Evolutionary conservation across 2,888 invertebrate species (phyloP), one percentile per base, ranked within the genome.

Genomic region (Drosophila bunnanda): DNA sequence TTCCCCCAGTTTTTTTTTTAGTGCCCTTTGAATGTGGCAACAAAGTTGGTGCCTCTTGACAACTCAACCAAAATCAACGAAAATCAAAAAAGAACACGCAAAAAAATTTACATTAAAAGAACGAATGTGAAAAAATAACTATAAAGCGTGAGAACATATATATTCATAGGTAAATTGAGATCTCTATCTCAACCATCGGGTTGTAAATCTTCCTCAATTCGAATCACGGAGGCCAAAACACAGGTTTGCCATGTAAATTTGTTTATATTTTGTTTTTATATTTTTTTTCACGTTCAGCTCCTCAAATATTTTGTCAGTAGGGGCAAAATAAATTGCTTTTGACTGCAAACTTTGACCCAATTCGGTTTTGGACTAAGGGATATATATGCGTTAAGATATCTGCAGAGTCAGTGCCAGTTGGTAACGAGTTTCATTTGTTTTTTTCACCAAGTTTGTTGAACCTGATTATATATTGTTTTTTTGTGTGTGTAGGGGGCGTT

Each of bases 101-200:
- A 67, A 61, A 53, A 2, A 28, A n/a, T n/a, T n/a, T 15, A n/a
- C 17, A 25, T 12, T 9, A 39, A 52, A 15, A 34, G 32, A 46
- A 43, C n/a, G 32, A 46, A 43, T 12, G 13, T 13, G 12, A 20
- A 30, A 32, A 28, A 62, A 64, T 22, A 60, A 61, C 69, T 78
- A 82, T 82, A 87, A 82, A 82, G 82, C 88, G 87, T 82, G 82
- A 82, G 82, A 82, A 82, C 82, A 79, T 15, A 52, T 72, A 74
- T 73, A 74, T 79, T 68, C 79, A 67, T 76, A 69, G 67, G 71
- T 84, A 62, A 36, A 71, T 73, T 74, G 79, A 77, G 88, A 85
- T 85, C 80, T 77, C 83, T 78, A 89, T 85, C 85, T 64, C 75
- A 89, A 77, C 89, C 60, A 10, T 22, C 17, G 52, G n/a, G 59